A percentile compares a stretch with the other conserved stretches of the same genome.
Conservation (phyloP, 2,113 vertebrate species). For the Pterocles orientalis region DNA sequence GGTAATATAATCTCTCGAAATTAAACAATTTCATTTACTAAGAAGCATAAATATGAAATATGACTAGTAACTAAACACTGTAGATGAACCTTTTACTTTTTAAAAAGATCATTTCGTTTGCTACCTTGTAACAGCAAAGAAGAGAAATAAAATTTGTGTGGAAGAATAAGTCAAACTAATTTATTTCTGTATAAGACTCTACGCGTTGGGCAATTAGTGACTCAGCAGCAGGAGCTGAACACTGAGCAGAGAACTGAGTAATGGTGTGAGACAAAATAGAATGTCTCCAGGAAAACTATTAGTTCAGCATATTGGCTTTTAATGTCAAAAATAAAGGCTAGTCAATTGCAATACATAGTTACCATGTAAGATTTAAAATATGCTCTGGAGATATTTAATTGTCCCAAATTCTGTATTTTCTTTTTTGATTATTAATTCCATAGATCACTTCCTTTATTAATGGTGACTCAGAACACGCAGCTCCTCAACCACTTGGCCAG, state of each 20-base stretch:
- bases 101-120: neutral
- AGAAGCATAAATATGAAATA: neutral
- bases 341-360: neutral
- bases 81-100: neutral
- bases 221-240: neutral
- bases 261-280: neutral
- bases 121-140: neutral
- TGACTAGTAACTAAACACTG: neutral
- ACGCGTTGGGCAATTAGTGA: neutral
- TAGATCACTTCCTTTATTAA: neutral
- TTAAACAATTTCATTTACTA: neutral
- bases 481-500: neutral
- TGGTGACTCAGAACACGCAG: neutral
- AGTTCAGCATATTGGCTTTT: neutral
- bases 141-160: neutral
- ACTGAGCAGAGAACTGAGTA: neutral
- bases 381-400: neutral
- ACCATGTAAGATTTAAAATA: neutral
- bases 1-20: neutral
- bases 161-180: neutral
- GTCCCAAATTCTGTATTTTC: neutral
- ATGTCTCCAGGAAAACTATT: constrained; percentile 3
- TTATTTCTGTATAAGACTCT: neutral
- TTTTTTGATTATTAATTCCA: neutral
- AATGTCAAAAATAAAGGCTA: neutral